These are phyloP conservation scores for Oryctolagus cuniculus DNA, from an alignment of 2,113 vertebrate genomes.

Conservation along the genomic window mOryCun1.1 NC_091444.1:15005501-15006000, in stretches of 20 bases:
- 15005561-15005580: constrained; percentile 59
- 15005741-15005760: neutral
- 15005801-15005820: neutral
- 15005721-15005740: neutral
- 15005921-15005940: neutral
- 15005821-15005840: neutral
- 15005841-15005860: neutral
- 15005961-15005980: neutral
- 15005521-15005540: constrained; percentile 78
- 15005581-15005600: neutral
- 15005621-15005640: neutral
- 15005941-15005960: neutral
- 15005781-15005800: neutral
- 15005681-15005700: neutral
- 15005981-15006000: neutral
- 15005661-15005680: neutral
- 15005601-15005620: neutral
- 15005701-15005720: too few species aligned
- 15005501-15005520: constrained; percentile 57
- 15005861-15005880: neutral
- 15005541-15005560: constrained; percentile 66
- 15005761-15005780: too few species aligned
- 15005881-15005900: neutral
- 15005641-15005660: rapidly evolving
- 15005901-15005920: too few species aligned